Evolutionary conservation across 2,888 invertebrate genomes (phyloP), one percentile per base, ranked within the genome.

Genomic region (Prenolepis imparis): DNA sequence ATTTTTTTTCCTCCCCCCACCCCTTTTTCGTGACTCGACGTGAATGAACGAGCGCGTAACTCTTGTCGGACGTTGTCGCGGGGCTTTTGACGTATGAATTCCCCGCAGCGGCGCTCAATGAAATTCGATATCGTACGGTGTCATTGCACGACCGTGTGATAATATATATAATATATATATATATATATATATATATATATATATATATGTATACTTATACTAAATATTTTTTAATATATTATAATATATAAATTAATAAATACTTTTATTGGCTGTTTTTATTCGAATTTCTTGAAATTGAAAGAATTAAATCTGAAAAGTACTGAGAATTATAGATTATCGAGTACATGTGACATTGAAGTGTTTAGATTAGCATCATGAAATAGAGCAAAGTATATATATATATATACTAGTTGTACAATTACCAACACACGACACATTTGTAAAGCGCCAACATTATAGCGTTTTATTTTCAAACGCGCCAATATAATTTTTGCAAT

Each of bases 41-140:
- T 72, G 78, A 80, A 80, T 80, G 78, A 78, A 78, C 41, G 70
- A 39, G 21, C 77, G 67, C 67, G 39, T 39, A 32, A 59, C 41
- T 64, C 39, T n/a, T n/a, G 55, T 28, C 24, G 28, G 28, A 12
- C n/a, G 28, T 28, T 28, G 28, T 32, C 68, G 64, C 8, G 41
- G 36, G 36, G 36, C 36, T 55, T 28, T 28, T 28, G 66, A n/a
- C 39, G 21, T 55, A 21, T n/a, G 57, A 78, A 59, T 67, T 67
- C 57, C 39, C 39, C 77, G 41, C 55, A 15, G n/a, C 44, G 12
- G 41, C 36, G 12, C 72, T 72, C 72, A 80, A 80, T 80, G 78
- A 80, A 80, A 80, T 80, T 61, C 44, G 72, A 80, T 72, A 72
- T 59, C 70, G 21, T 32, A 36, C 32, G 24, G 39, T 28, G 36